Evolutionary conservation across 2,797 vertebrate species (phyloP).

Genomic region (Botia almorhae): DNA sequence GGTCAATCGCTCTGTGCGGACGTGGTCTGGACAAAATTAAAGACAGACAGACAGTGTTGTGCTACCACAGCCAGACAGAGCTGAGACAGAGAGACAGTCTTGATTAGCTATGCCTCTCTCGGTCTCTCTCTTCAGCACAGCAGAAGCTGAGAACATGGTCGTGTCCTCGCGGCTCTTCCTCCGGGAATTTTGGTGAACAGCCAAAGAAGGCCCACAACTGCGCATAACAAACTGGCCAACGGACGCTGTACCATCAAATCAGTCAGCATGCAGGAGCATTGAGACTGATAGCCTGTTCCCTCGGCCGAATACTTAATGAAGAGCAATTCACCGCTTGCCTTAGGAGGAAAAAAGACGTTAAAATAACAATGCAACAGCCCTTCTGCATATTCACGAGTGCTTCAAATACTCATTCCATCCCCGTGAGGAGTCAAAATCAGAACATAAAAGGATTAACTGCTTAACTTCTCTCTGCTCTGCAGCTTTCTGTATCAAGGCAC

Average conservation of each 20-base stretch:
- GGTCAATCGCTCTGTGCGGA: slow-evolving; percentile 30
- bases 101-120: slow-evolving; percentile 24
- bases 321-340: slow-evolving; percentile 29
- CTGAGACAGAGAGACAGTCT: background rate
- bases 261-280: slow-evolving; percentile 26
- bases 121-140: slow-evolving; percentile 7
- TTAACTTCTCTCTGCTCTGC: slow-evolving; percentile 38
- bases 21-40: slow-evolving; percentile 33
- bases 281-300: slow-evolving; percentile 11
- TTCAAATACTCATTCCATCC: slow-evolving; percentile 54
- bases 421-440: slow-evolving; percentile 48
- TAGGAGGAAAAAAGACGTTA: slow-evolving; percentile 41
- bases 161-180: slow-evolving; percentile 27
- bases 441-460: slow-evolving; percentile 55
- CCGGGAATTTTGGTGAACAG: slow-evolving; percentile 7
- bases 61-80: background rate
- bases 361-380: slow-evolving; percentile 33
- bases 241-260: slow-evolving; percentile 33
- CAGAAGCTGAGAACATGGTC: slow-evolving; percentile 25
- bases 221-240: slow-evolving; percentile 16
- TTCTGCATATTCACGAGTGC: slow-evolving; percentile 53
- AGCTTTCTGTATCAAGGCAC: slow-evolving; percentile 34
- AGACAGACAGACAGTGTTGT: slow-evolving; percentile 12
- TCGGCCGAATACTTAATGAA: slow-evolving; percentile 32
- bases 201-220: slow-evolving; percentile 3